Evolutionary conservation across 2,888 invertebrate genomes (phyloP).

Genomic region (Sarcophaga caerulescens): DNA sequence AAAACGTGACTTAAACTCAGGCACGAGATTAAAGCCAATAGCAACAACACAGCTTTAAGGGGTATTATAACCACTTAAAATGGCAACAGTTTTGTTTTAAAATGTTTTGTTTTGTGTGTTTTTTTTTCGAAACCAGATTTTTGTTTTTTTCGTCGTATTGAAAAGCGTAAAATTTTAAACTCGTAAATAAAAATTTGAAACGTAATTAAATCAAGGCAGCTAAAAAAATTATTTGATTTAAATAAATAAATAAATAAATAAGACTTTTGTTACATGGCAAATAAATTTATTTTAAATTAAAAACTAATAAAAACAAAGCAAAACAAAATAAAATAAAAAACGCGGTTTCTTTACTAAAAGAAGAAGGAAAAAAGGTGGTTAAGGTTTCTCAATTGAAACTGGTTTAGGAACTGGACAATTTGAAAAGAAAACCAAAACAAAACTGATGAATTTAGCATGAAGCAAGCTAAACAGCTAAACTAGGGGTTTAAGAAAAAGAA

Average conservation of each 20-base stretch:
- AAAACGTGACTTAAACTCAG: slow-evolving; percentile 60
- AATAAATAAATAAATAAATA: neutral
- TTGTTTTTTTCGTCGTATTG: neutral
- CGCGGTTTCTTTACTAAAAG: too few relatives aligned
- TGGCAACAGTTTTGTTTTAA: too few relatives aligned
- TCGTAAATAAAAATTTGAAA: slow-evolving; percentile 31
- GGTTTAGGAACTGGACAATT: slow-evolving; percentile 27
- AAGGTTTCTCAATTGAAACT: slow-evolving; percentile 18
- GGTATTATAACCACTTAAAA: too few relatives aligned
- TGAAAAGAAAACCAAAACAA: slow-evolving; percentile 60
- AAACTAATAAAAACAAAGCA: neutral
- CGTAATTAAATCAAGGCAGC: slow-evolving; percentile 38
- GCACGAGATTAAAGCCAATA: slow-evolving; percentile 55
- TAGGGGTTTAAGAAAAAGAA: slow-evolving; percentile 11
- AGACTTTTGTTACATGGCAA: neutral
- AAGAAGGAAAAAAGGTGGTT: too few relatives aligned
- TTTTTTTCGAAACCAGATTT: neutral
- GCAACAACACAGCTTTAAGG: too few relatives aligned
- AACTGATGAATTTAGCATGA: slow-evolving; percentile 58
- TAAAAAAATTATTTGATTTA: too few relatives aligned
- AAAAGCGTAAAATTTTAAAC: slow-evolving; percentile 19
- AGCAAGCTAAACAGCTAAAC: slow-evolving; percentile 23
- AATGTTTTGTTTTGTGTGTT: too few relatives aligned
- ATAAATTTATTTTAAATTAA: slow-evolving; percentile 3
- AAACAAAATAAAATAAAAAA: slow-evolving; percentile 5